Evolutionary conservation across 2,113 vertebrate species (phyloP).

Genomic region (Crypturellus undulatus): DNA sequence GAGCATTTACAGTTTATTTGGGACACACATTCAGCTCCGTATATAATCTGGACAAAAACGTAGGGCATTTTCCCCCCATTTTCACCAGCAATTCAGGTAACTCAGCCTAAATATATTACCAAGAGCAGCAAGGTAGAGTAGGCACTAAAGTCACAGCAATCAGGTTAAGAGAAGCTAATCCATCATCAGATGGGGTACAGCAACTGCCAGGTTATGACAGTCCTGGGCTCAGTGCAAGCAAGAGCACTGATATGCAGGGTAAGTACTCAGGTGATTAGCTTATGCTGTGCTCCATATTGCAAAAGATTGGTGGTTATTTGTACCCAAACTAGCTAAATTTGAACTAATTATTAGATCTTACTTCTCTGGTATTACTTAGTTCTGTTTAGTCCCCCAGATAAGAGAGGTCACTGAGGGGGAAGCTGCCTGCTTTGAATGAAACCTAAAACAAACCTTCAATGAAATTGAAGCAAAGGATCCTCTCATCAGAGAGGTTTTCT

Average conservation of each 20-base stretch:
- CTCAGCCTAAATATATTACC: neutral
- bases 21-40: neutral
- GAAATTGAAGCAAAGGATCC: neutral
- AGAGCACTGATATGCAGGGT: fast-evolving
- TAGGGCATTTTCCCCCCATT: neutral
- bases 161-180: neutral
- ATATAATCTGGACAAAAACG: neutral
- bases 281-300: neutral
- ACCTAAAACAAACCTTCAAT: neutral
- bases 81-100: neutral
- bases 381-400: neutral
- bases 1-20: neutral
- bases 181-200: neutral
- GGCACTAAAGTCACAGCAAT: neutral
- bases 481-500: neutral
- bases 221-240: neutral
- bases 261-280: neutral
- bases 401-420: neutral
- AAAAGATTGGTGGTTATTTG: neutral
- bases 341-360: neutral
- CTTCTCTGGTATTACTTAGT: neutral
- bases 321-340: neutral
- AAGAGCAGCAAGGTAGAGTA: neutral
- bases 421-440: neutral
- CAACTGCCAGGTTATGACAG: neutral